Evolutionary conservation across 2,797 vertebrate species (phyloP).

Genomic region (Cirrhinus mrigala): DNA sequence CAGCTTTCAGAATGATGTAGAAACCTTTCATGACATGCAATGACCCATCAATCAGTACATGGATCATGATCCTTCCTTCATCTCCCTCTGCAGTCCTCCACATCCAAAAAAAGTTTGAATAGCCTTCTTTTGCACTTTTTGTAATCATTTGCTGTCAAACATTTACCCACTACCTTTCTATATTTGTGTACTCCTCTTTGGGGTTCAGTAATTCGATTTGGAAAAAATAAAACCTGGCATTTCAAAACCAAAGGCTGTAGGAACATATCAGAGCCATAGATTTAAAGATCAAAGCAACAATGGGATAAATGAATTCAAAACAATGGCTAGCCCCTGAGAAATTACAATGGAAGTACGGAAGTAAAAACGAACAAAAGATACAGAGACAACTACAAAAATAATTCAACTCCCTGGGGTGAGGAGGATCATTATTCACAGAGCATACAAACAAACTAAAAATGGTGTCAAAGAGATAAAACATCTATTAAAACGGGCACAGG

Average conservation of each 20-base stretch:
- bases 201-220: background rate
- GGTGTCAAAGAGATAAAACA: constrained; percentile 69
- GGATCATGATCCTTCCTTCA: background rate
- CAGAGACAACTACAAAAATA: constrained; percentile 62
- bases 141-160: background rate
- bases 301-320: constrained; percentile 1
- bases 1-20: too few species aligned
- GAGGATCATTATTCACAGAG: constrained; percentile 60
- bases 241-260: background rate
- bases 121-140: background rate
- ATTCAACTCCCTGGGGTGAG: constrained; percentile 70
- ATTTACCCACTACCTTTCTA: background rate
- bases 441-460: constrained; percentile 65
- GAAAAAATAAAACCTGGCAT: background rate
- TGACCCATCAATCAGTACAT: background rate
- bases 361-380: constrained; percentile 53
- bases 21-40: background rate
- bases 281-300: constrained; percentile 19
- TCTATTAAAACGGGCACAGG: constrained; percentile 62
- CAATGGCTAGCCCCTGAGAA: constrained; percentile 41
- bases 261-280: constrained; percentile 11
- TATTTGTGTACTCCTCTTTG: background rate
- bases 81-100: background rate
- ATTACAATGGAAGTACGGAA: constrained; percentile 46
- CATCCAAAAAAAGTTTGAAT: background rate